Percentiles rank a stretch among this genome's conserved stretches.
These are phyloP conservation scores for Sylvicapra grimmia DNA, from an alignment of 2,113 vertebrate genomes.

Conservation along the genomic window DNA sequence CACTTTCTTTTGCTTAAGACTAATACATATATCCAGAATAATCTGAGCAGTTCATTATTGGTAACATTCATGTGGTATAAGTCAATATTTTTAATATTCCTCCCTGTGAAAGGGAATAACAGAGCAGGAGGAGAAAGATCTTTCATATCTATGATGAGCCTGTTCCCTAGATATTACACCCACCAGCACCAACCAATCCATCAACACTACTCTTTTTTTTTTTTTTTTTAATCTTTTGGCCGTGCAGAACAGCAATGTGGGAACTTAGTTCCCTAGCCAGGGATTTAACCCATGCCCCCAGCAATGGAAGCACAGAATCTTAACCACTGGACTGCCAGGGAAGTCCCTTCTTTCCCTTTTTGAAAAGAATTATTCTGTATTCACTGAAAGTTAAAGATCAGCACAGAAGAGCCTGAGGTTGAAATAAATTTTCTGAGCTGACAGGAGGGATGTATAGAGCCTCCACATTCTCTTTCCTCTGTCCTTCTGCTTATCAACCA, in stretches of 20 bases:
- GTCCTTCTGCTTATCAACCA: background rate
- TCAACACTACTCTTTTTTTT: background rate
- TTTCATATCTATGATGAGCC: background rate
- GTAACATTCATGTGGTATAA: slow-evolving; percentile 4
- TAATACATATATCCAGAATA: background rate
- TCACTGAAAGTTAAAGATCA: slow-evolving; percentile 4
- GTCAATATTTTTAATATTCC: background rate
- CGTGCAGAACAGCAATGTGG: background rate
- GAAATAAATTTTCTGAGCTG: background rate
- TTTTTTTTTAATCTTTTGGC: background rate
- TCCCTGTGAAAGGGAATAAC: background rate
- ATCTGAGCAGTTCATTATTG: background rate
- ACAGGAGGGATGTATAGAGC: background rate
- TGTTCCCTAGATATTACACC: background rate
- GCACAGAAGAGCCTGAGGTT: background rate
- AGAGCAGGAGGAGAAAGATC: background rate
- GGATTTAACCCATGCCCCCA: background rate
- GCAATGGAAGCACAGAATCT: background rate
- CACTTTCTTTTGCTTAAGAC: slow-evolving; percentile 20
- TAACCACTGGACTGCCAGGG: background rate
- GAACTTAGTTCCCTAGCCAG: background rate
- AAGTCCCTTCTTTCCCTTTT: background rate
- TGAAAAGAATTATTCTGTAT: background rate
- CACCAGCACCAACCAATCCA: background rate
- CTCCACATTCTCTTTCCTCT: background rate